These are phyloP conservation scores for Tetramorium bicarinatum DNA, from an alignment of 2,888 invertebrate genomes.

Conservation along the genomic window DNA sequence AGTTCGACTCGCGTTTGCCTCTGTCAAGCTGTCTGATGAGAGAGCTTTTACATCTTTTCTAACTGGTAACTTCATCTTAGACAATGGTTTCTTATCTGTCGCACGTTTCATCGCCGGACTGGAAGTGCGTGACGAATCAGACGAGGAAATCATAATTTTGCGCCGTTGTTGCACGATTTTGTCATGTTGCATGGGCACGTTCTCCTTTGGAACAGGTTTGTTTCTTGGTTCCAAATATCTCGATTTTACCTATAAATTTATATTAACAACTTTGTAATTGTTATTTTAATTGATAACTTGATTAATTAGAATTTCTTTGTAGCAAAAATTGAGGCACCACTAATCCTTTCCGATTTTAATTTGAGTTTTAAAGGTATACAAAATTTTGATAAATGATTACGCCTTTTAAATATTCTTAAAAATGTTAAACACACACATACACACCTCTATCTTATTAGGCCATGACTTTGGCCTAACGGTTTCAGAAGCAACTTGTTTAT, in stretches of 20 bases:
- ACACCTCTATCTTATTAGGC: constrained; percentile 85
- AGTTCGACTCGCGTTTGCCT: constrained; percentile 80
- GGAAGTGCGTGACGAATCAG: constrained; percentile 91
- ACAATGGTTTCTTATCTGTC: constrained; percentile 79
- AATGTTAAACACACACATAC: constrained; percentile 8
- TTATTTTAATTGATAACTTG: not conserved
- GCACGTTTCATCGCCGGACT: constrained; percentile 89
- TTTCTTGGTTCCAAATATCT: constrained; percentile 89
- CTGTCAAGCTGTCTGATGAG: constrained; percentile 87
- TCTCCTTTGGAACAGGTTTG: constrained; percentile 80
- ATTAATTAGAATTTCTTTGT: not conserved
- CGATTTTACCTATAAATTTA: constrained; percentile 87
- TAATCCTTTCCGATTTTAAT: not conserved
- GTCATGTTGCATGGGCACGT: constrained; percentile 75
- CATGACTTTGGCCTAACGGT: constrained; percentile 83
- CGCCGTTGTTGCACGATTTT: constrained; percentile 85
- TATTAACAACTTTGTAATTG: not conserved
- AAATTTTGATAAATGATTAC: not conserved
- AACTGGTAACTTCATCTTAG: constrained; percentile 82
- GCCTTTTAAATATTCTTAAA: not conserved
- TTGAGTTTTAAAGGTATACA: not conserved
- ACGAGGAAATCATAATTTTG: constrained; percentile 88
- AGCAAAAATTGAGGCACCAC: not conserved
- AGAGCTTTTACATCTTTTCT: constrained; percentile 85
- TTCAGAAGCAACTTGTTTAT: constrained; percentile 76